Conservation (phyloP, 2,888 invertebrate species). For the Leptura quadrifasciata region DNA sequence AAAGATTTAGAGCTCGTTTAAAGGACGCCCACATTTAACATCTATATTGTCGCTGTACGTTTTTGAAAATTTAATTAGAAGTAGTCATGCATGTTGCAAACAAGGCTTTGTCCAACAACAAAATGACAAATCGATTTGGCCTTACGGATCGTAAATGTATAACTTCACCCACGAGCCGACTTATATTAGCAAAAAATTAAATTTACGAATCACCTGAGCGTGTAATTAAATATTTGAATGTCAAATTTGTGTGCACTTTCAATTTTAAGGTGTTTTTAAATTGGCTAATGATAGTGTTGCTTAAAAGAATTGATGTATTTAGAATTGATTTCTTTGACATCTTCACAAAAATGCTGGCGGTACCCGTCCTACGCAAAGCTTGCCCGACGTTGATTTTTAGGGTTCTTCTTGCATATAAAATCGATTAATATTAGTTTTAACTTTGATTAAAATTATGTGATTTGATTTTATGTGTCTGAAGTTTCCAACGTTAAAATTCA, state of each 20-base stretch:
- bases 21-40: constrained; percentile 5
- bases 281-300: no score
- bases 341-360: no score
- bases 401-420: no score
- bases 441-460: no score
- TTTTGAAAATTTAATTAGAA: constrained; percentile 39
- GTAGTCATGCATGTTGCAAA: constrained; percentile 39
- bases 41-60: constrained; percentile 26
- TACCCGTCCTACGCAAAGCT: no score
- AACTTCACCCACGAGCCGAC: constrained; percentile 41
- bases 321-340: no score
- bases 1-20: background rate
- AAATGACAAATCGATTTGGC: constrained; percentile 47
- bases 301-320: no score
- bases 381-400: no score
- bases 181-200: constrained; percentile 37
- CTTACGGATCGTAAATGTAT: constrained; percentile 40
- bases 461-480: no score
- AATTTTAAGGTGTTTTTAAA: no score
- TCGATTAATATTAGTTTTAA: no score
- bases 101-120: constrained; percentile 43
- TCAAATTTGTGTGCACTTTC: background rate
- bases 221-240: constrained; percentile 8
- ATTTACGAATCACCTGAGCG: constrained; percentile 29
- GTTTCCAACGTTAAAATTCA: no score